phyloP scores from a whole-genome alignment of 2,888 invertebrate species.

The Tachina fera region DNA sequence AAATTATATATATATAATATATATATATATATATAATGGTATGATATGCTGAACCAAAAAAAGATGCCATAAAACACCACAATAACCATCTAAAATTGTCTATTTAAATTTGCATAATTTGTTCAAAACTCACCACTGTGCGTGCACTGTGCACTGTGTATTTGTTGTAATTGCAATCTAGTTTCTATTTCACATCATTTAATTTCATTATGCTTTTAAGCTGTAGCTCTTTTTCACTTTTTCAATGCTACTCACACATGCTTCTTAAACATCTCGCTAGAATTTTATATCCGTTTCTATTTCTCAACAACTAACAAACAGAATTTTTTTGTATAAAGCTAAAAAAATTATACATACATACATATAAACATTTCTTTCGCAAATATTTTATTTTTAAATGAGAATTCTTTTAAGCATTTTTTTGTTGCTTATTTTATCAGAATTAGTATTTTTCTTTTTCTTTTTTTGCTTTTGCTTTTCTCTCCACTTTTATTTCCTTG shows the following conservation, averaged over 20 bases:
- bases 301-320: neutral
- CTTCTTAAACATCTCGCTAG: neutral
- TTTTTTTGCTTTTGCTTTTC: neutral
- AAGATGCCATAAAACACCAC: no score
- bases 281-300: slow-evolving; percentile 53
- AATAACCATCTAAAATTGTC: neutral
- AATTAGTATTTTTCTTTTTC: neutral
- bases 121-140: slow-evolving; percentile 21
- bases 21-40: no score
- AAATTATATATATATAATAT: no score
- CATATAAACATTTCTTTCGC: slow-evolving; percentile 41
- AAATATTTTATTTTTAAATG: slow-evolving; percentile 62
- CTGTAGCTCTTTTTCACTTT: slow-evolving; percentile 22
- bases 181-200: slow-evolving; percentile 63
- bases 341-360: neutral
- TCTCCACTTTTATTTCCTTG: slow-evolving; percentile 32
- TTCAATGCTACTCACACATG: neutral
- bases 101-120: neutral
- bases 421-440: slow-evolving; percentile 16
- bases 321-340: neutral
- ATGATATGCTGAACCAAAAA: no score
- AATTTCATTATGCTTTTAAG: slow-evolving; percentile 40
- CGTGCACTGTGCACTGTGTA: slow-evolving; percentile 26
- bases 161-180: slow-evolving; percentile 46
- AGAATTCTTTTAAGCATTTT: slow-evolving; percentile 47